A percentile compares a stretch with the other conserved stretches of the same genome.
Conservation (phyloP, 2,888 invertebrate genomes). For the Eucera pruinosa region DNA sequence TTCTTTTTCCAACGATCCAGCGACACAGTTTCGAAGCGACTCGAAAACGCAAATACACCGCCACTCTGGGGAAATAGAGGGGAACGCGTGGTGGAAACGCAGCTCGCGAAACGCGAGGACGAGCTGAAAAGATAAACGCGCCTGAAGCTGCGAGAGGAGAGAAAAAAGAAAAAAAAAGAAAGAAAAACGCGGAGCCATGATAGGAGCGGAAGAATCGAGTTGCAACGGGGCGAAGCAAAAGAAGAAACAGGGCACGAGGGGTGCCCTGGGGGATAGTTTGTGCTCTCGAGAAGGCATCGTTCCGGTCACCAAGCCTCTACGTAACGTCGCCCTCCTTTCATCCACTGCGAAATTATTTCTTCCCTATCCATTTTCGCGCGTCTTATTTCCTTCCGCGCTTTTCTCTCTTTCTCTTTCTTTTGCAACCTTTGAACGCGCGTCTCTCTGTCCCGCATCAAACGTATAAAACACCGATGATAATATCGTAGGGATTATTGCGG, state of each 20-base stretch:
- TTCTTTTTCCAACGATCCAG: too few relatives aligned
- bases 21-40: neutral
- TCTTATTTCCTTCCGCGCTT: constrained; percentile 2
- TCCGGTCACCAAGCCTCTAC: constrained; percentile 63
- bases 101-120: constrained; percentile 14
- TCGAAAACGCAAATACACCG: constrained; percentile 26
- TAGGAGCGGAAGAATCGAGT: constrained; percentile 44
- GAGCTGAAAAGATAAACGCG: constrained; percentile 49
- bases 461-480: too few relatives aligned
- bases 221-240: constrained; percentile 18
- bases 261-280: constrained; percentile 30
- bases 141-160: constrained; percentile 16
- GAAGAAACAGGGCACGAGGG: constrained; percentile 13
- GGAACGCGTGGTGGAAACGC: neutral
- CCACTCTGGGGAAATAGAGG: constrained; percentile 37
- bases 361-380: neutral
- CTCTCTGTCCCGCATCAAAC: too few relatives aligned
- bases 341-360: constrained; percentile 51
- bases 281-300: constrained; percentile 64
- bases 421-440: too few relatives aligned
- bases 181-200: constrained; percentile 13
- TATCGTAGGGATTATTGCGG: too few relatives aligned
- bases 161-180: neutral
- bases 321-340: constrained; percentile 57
- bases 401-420: neutral